phyloP scores from a whole-genome alignment of 2,797 vertebrate genomes.

The Cossypha niveicapilla region DNA sequence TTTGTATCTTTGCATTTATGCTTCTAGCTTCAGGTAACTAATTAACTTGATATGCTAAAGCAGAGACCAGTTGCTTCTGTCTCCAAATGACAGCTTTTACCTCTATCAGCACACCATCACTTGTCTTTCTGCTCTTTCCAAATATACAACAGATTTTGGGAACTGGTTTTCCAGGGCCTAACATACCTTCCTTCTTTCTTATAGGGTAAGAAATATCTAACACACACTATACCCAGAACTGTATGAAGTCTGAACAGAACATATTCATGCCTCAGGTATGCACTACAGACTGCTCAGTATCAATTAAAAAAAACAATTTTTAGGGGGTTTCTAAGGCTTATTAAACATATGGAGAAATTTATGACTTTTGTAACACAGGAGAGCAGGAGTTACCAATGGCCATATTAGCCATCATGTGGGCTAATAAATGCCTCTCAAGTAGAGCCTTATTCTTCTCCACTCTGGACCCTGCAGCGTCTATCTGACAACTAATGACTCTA shows the following conservation, averaged over 20 bases:
- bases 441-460: neutral
- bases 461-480: neutral
- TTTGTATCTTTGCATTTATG: neutral
- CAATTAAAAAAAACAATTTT: too few species aligned
- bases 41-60: neutral
- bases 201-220: neutral
- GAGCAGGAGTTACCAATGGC: neutral
- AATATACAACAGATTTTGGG: neutral
- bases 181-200: neutral
- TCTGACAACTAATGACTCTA: neutral
- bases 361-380: neutral
- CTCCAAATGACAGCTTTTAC: neutral
- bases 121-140: neutral
- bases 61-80: neutral
- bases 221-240: fast-evolving
- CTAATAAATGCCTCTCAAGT: neutral
- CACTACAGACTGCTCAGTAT: neutral
- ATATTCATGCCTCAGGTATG: fast-evolving
- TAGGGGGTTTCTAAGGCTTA: fast-evolving
- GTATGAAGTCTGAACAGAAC: neutral
- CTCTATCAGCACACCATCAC: neutral
- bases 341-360: neutral
- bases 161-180: neutral
- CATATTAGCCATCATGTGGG: neutral
- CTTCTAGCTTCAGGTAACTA: neutral